Percentiles rank a stretch among this genome's conserved stretches.
These are phyloP conservation scores for Staurois parvus DNA, from an alignment of 2,797 vertebrate species.

Conservation along the genomic window DNA sequence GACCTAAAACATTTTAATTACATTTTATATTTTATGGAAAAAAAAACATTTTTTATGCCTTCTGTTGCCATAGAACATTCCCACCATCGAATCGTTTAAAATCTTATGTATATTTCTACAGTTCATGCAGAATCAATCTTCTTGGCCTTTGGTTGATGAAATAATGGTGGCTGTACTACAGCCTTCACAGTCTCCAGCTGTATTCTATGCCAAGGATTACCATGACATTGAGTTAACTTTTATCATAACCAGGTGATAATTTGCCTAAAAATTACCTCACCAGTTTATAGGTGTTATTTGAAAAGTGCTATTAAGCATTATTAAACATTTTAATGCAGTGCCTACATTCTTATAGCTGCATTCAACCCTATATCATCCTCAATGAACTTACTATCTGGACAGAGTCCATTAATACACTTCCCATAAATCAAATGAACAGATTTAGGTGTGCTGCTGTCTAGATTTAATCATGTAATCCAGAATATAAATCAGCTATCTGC, in stretches of 20 bases:
- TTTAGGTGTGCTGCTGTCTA: slow-evolving; percentile 10
- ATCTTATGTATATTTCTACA: too few species aligned
- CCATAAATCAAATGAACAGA: slow-evolving; percentile 28
- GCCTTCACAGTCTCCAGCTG: too few species aligned
- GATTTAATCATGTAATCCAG: slow-evolving; percentile 14
- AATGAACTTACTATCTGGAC: slow-evolving; percentile 3
- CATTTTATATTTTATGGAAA: too few species aligned
- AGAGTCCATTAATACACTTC: slow-evolving; percentile 27
- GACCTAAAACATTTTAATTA: too few species aligned
- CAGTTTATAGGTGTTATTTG: neutral
- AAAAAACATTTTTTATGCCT: too few species aligned
- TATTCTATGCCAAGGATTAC: too few species aligned
- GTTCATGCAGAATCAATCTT: too few species aligned
- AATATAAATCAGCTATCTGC: slow-evolving; percentile 16
- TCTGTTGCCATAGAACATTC: too few species aligned
- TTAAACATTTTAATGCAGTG: neutral
- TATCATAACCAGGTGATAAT: neutral
- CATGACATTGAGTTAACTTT: too few species aligned
- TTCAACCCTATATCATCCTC: neutral
- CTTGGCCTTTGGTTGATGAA: too few species aligned
- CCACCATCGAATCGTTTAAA: too few species aligned
- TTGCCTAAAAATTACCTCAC: neutral
- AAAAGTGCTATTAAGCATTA: neutral
- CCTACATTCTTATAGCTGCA: neutral
- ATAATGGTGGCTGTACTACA: too few species aligned